These are phyloP conservation scores for Chunga burmeisteri DNA, from an alignment of 2,113 vertebrate genomes.

Conservation along the genomic window DNA sequence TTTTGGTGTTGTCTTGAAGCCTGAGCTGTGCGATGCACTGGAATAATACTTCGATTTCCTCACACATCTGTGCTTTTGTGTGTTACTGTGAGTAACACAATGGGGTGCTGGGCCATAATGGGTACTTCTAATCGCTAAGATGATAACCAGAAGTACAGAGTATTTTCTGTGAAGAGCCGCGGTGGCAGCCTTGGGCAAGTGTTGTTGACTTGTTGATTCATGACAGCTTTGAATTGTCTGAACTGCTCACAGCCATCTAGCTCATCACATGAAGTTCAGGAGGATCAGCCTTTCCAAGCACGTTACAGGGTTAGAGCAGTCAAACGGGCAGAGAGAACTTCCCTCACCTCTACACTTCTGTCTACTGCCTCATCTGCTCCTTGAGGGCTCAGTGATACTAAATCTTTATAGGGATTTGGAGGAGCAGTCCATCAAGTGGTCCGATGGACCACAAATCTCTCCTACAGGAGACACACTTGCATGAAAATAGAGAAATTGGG, in stretches of 20 bases:
- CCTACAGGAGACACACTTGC: neutral
- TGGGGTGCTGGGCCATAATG: constrained; percentile 1
- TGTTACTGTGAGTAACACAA: constrained; percentile 19
- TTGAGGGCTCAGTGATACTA: neutral
- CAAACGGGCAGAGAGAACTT: neutral
- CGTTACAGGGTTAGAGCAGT: neutral
- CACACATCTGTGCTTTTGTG: constrained; percentile 31
- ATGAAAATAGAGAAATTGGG: neutral
- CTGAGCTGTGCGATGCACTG: neutral
- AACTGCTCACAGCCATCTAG: neutral
- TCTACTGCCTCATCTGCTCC: neutral
- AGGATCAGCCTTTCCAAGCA: neutral
- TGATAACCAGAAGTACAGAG: neutral
- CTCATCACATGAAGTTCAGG: neutral
- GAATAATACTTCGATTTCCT: constrained; percentile 31
- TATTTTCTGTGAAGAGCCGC: neutral
- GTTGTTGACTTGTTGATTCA: constrained; percentile 23
- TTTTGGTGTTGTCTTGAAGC: constrained; percentile 38
- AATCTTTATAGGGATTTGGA: neutral
- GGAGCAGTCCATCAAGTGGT: neutral
- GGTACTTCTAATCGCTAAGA: neutral
- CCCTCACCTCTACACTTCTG: neutral
- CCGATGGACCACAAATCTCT: neutral
- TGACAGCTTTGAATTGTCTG: neutral
- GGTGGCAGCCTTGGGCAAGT: neutral